Evolutionary conservation across 2,797 vertebrate species (phyloP), one percentile per base, ranked within the genome.

Genomic region (Halcyon chelicuti): DNA sequence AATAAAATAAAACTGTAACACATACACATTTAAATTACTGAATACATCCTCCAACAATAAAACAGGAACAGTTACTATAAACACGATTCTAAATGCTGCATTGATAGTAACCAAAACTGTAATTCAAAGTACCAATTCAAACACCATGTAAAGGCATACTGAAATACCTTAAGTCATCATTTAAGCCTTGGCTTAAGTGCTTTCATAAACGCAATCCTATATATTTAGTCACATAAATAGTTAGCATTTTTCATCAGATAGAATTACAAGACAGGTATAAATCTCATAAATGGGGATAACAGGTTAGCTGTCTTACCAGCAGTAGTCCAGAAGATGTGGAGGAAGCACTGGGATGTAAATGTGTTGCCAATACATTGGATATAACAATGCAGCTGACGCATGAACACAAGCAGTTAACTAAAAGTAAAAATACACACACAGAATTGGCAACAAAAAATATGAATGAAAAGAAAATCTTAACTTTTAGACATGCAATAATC

Each of bases 271-370:
- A 60, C 26, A 92, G 21, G 44, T 35, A 54, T 66, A 42, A 58
- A 93, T 63, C 17, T 79, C 74, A 82, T 72, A 60, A 70, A 51
- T 7, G 21, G 68, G 57, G 47, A 52, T 37, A 96, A 89, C 42
- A 96, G 87, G 74, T 94, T 97, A 93, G 89, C 86, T 83, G 49
- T 97, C 99, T 99, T 98, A 99, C 99, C 99, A 99, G 98, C 99
- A 99, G 98, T 99, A 99, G 98, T 99, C 99, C 98, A 99, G 98
- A 67, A 99, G 99, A 97, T 99, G 99, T 51, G 99, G 98, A 89
- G 99, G 99, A 94, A 99, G 99, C 79, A 99, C 99, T 6, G 99
- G 99, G 98, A 99, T 99, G 98, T 99, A 99, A 97, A 99, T 99
- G 97, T 99, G 99, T 81, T 99, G 99, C 99, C 99, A 99, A 97